A percentile compares a stretch with the other conserved stretches of the same genome.
Conservation (phyloP, 1,140 invertebrate genomes). For the Brevipalpus yothersi region DNA sequence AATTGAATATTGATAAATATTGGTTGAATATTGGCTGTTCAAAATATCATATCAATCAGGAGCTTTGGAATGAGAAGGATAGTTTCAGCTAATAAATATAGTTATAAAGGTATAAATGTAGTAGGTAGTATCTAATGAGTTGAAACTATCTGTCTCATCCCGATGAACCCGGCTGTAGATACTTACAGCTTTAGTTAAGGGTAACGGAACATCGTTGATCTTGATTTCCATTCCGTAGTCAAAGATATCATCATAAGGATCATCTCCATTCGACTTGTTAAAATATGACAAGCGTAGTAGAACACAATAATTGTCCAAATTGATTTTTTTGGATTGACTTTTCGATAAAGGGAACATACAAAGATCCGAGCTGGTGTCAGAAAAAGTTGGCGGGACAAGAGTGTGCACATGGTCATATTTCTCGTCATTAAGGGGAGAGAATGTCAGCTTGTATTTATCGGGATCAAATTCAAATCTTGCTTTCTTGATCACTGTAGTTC, state of each 20-base stretch:
- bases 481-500: not conserved
- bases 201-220: not conserved
- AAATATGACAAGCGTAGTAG: not conserved
- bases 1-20: not conserved
- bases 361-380: not conserved
- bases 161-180: no score
- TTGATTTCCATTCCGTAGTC: not conserved
- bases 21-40: not conserved
- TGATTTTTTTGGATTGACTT: not conserved
- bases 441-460: not conserved
- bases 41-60: no score
- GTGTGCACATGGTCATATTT: not conserved
- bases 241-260: not conserved
- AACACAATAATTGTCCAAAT: not conserved
- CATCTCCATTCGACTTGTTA: not conserved
- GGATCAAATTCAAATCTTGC: not conserved
- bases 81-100: no score
- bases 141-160: no score
- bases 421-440: not conserved
- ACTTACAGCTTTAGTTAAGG: not conserved
- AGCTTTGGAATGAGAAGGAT: no score
- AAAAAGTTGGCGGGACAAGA: not conserved
- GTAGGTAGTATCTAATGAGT: no score
- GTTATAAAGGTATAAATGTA: no score
- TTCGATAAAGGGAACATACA: not conserved